phyloP scores from a whole-genome alignment of 2,113 vertebrate genomes.

The Cervus canadensis region DNA sequence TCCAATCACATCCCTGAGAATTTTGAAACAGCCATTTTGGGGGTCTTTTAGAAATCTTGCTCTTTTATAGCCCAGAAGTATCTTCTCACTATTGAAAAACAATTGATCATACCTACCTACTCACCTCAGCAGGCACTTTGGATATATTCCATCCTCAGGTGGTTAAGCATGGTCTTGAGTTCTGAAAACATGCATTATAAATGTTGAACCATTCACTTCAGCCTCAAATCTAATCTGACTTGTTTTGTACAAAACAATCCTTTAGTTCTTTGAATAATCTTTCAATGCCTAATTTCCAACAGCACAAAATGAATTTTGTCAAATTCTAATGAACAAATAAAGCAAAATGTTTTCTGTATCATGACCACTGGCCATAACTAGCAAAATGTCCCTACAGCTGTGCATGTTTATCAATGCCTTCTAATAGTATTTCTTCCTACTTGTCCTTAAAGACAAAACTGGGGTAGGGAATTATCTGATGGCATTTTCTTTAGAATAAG shows the following conservation, averaged over 20 bases:
- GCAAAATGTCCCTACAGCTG: constrained; percentile 85
- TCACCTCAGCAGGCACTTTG: background rate
- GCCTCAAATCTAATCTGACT: constrained; percentile 76
- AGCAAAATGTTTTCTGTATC: constrained; percentile 83
- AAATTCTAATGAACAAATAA: constrained; percentile 84
- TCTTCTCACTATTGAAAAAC: background rate
- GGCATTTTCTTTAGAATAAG: constrained; percentile 82
- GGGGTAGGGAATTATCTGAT: constrained; percentile 83
- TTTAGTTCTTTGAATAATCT: constrained; percentile 81
- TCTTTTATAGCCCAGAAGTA: background rate
- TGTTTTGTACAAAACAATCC: constrained; percentile 80
- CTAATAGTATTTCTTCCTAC: constrained; percentile 82
- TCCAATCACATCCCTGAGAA: background rate
- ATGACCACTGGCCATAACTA: constrained; percentile 80
- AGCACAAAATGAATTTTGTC: constrained; percentile 82
- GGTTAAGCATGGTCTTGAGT: background rate
- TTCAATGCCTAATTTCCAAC: constrained; percentile 80
- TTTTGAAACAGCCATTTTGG: background rate
- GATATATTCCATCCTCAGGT: background rate
- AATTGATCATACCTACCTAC: background rate
- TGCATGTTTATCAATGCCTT: constrained; percentile 81
- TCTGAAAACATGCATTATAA: background rate
- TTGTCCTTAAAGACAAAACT: constrained; percentile 86
- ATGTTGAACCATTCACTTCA: background rate
- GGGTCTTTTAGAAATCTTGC: background rate